These are phyloP conservation scores for Cepphus grylle DNA, from an alignment of 2,113 vertebrate species.

Conservation along the genomic window DNA sequence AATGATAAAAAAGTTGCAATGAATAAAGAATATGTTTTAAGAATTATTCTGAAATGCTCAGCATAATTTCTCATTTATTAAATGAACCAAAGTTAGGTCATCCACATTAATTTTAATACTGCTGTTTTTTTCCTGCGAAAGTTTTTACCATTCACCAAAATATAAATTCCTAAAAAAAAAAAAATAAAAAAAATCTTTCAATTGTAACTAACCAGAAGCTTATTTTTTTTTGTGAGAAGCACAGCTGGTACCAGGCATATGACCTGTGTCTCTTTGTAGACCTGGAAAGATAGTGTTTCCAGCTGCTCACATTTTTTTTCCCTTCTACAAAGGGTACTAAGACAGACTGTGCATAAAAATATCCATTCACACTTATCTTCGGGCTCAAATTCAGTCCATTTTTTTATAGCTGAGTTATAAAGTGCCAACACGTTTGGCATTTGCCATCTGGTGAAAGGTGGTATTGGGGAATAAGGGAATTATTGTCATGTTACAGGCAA, in stretches of 20 bases:
- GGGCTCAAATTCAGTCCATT: background rate
- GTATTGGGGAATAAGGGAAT: background rate
- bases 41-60: background rate
- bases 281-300: background rate
- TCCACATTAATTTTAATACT: background rate
- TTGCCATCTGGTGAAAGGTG: background rate
- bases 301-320: background rate
- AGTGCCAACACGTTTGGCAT: background rate
- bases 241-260: background rate
- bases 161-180: background rate
- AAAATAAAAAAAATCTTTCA: background rate
- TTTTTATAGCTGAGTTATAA: background rate
- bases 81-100: background rate
- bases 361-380: background rate
- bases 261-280: background rate
- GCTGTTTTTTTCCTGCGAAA: background rate
- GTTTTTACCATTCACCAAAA: background rate
- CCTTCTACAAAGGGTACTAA: background rate
- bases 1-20: background rate
- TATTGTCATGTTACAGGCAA: background rate
- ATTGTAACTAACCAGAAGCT: background rate
- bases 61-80: background rate
- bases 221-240: background rate
- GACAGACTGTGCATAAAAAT: background rate
- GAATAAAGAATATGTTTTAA: background rate